Evolutionary conservation across 2,113 vertebrate genomes (phyloP).

Genomic region (Cettia cetti): DNA sequence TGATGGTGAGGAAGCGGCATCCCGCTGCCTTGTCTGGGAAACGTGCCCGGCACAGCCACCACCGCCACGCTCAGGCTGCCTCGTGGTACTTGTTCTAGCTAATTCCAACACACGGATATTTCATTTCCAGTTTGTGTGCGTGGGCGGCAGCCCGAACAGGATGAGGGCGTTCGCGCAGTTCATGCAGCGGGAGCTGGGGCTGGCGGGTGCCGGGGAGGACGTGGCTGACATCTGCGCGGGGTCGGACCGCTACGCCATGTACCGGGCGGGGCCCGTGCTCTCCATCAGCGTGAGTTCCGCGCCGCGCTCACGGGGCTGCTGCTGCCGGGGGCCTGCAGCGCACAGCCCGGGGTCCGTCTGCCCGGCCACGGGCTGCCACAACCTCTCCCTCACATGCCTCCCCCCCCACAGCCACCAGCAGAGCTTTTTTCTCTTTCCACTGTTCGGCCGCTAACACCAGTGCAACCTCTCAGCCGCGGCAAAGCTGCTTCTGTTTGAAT

Average conservation of each 20-base stretch:
- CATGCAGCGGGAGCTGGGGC: constrained; percentile 77
- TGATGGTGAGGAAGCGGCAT: too few relatives aligned
- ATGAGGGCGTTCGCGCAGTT: constrained; percentile 86
- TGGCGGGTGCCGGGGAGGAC: constrained; percentile 65
- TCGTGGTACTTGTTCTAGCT: not conserved
- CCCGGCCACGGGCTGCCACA: fast-evolving
- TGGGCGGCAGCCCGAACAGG: constrained; percentile 82
- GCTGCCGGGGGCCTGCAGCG: not conserved
- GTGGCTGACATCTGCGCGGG: constrained; percentile 79
- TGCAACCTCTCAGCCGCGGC: not conserved
- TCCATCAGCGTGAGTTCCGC: constrained; percentile 77
- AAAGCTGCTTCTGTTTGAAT: not conserved
- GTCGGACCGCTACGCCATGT: constrained; percentile 84
- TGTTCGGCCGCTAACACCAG: not conserved
- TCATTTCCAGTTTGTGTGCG: constrained; percentile 79
- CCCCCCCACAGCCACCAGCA: not conserved
- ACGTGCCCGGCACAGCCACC: not conserved
- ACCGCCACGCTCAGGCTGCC: not conserved
- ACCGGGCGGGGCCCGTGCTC: constrained; percentile 83
- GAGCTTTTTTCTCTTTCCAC: fast-evolving
- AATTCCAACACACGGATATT: fast-evolving
- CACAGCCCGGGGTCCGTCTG: fast-evolving
- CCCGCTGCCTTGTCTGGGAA: too few relatives aligned
- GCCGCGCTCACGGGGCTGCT: not conserved
- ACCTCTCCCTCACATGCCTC: fast-evolving